phyloP scores from a whole-genome alignment of 2,888 invertebrate genomes.

The Epinotia demarniana region DNA sequence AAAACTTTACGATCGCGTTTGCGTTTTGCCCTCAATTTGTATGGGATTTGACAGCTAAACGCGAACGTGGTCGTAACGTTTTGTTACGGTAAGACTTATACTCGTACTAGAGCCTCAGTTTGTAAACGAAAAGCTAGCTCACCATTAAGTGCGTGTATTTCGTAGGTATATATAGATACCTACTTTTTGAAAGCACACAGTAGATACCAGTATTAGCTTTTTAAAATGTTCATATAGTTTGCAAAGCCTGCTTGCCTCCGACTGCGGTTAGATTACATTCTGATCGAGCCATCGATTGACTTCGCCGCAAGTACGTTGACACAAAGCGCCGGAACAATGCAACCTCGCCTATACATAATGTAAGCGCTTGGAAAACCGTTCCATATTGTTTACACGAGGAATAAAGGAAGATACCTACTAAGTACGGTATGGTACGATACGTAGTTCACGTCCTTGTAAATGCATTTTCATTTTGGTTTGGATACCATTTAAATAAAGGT shows the following conservation, averaged over 20 bases:
- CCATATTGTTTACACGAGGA: constrained; percentile 9
- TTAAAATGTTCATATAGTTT: neutral
- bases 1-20: too few relatives aligned
- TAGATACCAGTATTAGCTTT: neutral
- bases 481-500: too few relatives aligned
- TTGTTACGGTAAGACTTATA: too few relatives aligned
- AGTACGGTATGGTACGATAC: neutral
- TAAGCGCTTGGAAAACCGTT: constrained; percentile 16
- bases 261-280: constrained; percentile 15
- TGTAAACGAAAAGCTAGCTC: neutral
- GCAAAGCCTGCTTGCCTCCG: neutral
- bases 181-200: too few relatives aligned
- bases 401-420: neutral
- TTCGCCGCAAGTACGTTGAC: constrained; percentile 19
- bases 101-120: too few relatives aligned
- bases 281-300: constrained; percentile 25
- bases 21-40: too few relatives aligned
- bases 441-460: too few relatives aligned
- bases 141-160: neutral
- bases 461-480: too few relatives aligned
- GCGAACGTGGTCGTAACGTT: too few relatives aligned
- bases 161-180: neutral
- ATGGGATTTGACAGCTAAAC: too few relatives aligned
- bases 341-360: constrained; percentile 21
- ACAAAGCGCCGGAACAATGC: constrained; percentile 8